Percentiles rank a stretch among this genome's conserved stretches.
These are phyloP conservation scores for Brachionus koreanus DNA, from an alignment of 1,140 invertebrate species.

Conservation along the genomic window DNA sequence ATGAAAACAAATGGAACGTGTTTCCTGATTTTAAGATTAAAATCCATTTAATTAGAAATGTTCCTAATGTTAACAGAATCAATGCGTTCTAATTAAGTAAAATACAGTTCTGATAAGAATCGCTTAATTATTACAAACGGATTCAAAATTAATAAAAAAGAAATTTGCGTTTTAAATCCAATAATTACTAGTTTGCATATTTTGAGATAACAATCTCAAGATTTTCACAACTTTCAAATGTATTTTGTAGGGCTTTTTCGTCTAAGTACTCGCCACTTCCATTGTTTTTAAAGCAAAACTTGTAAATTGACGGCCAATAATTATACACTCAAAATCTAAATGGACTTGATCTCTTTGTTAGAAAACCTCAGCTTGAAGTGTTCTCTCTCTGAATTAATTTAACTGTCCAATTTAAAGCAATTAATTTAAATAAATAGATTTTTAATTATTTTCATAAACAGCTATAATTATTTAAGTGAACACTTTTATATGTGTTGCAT, in stretches of 20 bases:
- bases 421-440: not conserved
- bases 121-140: not conserved
- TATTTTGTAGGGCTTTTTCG: not conserved
- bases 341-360: constrained; percentile 12
- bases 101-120: not conserved
- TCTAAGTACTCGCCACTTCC: not conserved
- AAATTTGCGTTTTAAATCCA: not conserved
- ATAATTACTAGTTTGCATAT: not conserved
- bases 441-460: not conserved
- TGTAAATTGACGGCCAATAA: constrained; percentile 20
- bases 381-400: not conserved
- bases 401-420: not conserved
- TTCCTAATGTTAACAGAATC: not conserved
- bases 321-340: not conserved
- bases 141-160: not conserved
- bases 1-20: not conserved
- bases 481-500: not conserved
- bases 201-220: constrained; percentile 17
- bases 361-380: not conserved
- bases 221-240: constrained; percentile 33
- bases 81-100: not conserved
- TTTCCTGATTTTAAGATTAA: not conserved
- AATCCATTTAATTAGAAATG: not conserved
- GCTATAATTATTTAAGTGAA: not conserved
- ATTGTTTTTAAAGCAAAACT: constrained; percentile 14